Evolutionary conservation across 2,113 vertebrate genomes (phyloP), one percentile per base, ranked within the genome.

Genomic region (Leptosomus discolor): DNA sequence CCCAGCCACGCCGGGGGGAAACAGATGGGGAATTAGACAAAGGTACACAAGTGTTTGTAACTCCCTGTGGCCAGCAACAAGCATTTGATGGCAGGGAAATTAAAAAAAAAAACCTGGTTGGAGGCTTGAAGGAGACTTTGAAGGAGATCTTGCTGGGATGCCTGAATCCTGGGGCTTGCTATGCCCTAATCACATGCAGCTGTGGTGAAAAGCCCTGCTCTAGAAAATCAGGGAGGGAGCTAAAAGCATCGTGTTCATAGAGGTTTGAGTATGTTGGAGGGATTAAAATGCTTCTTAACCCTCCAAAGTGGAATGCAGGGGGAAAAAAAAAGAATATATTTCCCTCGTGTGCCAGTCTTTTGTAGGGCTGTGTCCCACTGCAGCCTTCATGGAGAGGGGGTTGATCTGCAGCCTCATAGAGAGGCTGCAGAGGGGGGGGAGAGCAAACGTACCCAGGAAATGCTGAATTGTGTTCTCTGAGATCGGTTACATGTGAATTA

Each of bases 291-390:
- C 50, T 92, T 74, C 65, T 83, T 64, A 86, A 54, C 39, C 15
- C 57, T 74, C 71, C 27, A 21, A 12, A 54, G 30, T 26, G 60
- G 70, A 89, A 94, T 58, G 64, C 9, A 14, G 32, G 15, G 18
- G 5, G 3, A 8, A 27, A 36, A 37, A 50, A 50, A 27, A 9
- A n/a, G 10, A 15, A 46, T 11, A 1, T 34, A 17, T 74, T 85
- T 81, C 21, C 8, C 48, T 57, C 0, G 0, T 0, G 5, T 88
- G 74, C n/a, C 27, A 6, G 30, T 43, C 7, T 2, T n/a, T 41
- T 54, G 37, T 20, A 48, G 64, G 58, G 68, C 36, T 67, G 53
- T 8, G 46, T 46, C 64, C 65, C 43, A 4, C 34, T 18, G 36
- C 39, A 48, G 26, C 67, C 45, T 19, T 46, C 45, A 19, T 46